Base-by-base conservation (phyloP, 2,797 vertebrate species). In the Aselliscus stoliczkanus region DNA sequence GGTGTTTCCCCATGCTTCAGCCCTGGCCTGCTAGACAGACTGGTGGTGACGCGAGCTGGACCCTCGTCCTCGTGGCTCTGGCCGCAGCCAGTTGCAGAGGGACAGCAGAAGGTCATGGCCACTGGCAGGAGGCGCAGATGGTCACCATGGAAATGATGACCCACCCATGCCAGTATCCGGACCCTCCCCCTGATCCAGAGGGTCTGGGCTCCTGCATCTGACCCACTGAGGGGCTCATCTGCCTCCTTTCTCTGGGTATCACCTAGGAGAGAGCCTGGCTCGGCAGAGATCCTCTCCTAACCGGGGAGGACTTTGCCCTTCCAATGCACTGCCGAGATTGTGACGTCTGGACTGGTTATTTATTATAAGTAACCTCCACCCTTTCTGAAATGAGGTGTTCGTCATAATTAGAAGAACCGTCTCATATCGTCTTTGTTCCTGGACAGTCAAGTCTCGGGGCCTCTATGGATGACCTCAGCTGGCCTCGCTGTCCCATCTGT, bases 1-100 rank as follows among this genome's bases (percentile, higher is more conserved):
- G 62, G 93, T 39, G n/a, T 94, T 96, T 95, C 92, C 90, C 96
- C 13, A 8, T 0, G 81, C 94, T 85, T 91, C 69, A 21, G 88
- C 47, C 69, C 42, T 0, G 7, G 77, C 18, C 64, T 42, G 77
- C 87, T 95, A 91, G 95, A 73, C 52, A 18, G 0, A 3, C 37
- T 29, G 70, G 29, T 9, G 37, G 93, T 92, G 86, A 80, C 8
- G 6, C 90, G 58, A 56, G 79, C 93, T 7, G 64, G 93, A 87
- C 93, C 39, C 62, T 87, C 0, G 9, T n/a, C 85, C 77, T 64
- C 73, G 23, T 21, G 21, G 58, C 64, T 25, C 60, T n/a, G 54
- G 75, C 79, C 18, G 1, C 83, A 84, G 93, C 90, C 94, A 92
- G 82, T 93, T 70, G 75, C 21, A 62, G 80, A 58, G n/a, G 64